These are phyloP conservation scores for Gobio occitaniae DNA, from an alignment of 2,797 vertebrate species.

Conservation along the genomic window DNA sequence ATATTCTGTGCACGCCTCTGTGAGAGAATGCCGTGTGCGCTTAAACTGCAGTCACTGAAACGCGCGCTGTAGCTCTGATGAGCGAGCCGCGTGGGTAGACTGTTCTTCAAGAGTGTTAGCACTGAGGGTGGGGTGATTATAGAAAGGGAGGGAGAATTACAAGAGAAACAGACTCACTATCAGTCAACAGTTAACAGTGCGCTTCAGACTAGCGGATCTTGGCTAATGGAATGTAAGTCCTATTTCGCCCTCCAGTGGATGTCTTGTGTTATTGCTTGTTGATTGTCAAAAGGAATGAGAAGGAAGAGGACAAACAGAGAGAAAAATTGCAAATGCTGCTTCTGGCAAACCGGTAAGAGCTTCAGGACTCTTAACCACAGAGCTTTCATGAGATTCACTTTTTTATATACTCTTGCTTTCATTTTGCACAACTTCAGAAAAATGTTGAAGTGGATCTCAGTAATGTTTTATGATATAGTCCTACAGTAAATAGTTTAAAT, in stretches of 20 bases:
- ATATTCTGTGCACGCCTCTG: constrained; percentile 1
- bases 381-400: too few relatives aligned
- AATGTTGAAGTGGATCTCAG: too few relatives aligned
- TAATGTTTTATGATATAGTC: too few relatives aligned
- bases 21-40: constrained; percentile 4
- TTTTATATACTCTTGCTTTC: too few relatives aligned
- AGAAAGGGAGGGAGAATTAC: constrained; percentile 5
- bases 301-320: not conserved
- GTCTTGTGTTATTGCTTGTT: not conserved
- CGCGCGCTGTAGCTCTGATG: constrained; percentile 7
- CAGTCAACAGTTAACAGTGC: not conserved
- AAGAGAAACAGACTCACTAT: not conserved
- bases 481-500: too few relatives aligned
- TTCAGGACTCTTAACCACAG: not conserved
- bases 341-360: not conserved
- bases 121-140: not conserved
- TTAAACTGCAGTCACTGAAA: not conserved
- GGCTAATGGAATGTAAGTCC: constrained; percentile 4
- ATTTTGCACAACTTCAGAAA: too few relatives aligned
- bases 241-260: constrained; percentile 41
- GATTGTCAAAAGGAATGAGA: not conserved
- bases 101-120: constrained; percentile 4
- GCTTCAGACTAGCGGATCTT: not conserved
- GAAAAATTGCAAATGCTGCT: not conserved
- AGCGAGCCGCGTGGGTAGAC: constrained; percentile 18